Percentiles rank a stretch among this genome's conserved stretches.
Evolutionary conservation across 2,113 vertebrate species (phyloP).

Genomic region (Leucopternis melanops): DNA sequence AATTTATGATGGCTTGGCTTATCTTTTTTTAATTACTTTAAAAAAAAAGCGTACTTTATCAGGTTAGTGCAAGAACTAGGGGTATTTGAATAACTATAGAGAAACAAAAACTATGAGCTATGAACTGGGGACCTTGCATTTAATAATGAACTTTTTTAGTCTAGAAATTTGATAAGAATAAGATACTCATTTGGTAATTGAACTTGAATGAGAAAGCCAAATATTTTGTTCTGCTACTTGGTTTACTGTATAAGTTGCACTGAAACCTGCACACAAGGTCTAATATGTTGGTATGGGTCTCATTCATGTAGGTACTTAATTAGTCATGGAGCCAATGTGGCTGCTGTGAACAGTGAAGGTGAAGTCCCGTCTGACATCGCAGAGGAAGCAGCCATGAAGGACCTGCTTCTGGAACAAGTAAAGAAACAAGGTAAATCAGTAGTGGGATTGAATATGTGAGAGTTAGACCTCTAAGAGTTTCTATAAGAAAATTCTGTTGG

Average conservation of each 20-base stretch:
- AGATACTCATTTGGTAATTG: background rate
- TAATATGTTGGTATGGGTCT: background rate
- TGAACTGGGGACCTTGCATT: background rate
- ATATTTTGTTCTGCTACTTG: background rate
- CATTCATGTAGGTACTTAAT: slow-evolving; percentile 79
- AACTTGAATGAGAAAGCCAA: background rate
- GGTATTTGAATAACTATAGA: background rate
- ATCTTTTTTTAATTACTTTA: background rate
- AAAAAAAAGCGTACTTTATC: background rate
- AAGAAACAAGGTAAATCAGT: slow-evolving; percentile 76
- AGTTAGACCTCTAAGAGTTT: background rate
- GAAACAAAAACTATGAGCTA: background rate
- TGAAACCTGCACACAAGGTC: background rate
- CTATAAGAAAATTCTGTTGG: background rate
- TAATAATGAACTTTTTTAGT: background rate
- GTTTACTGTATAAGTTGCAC: background rate
- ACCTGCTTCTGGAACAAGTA: slow-evolving; percentile 84
- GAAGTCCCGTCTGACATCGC: slow-evolving; percentile 91
- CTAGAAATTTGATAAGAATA: background rate
- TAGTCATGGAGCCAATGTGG: slow-evolving; percentile 79
- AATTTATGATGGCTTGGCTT: background rate
- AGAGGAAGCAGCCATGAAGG: slow-evolving; percentile 88
- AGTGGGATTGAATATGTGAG: background rate
- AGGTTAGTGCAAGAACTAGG: background rate
- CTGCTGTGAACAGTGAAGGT: slow-evolving; percentile 89